Evolutionary conservation across 2,888 invertebrate genomes (phyloP), one percentile per base, ranked within the genome.

Genomic region (Ormyrus nitidulus): DNA sequence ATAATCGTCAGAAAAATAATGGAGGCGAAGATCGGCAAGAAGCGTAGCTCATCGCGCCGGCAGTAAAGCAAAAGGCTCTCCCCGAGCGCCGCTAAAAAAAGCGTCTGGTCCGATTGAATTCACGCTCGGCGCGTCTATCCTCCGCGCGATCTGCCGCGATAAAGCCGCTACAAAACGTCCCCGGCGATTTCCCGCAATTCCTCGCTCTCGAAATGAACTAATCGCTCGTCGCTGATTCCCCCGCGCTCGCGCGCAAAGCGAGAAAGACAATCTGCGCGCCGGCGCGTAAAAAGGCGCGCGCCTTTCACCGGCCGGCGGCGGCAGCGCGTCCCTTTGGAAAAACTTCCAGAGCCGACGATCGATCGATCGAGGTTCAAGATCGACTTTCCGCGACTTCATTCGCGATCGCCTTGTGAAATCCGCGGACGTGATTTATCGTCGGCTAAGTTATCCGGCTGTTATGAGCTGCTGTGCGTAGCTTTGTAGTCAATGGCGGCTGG

Each of bases 401-500:
- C 72, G 59, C 61, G 64, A 48, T 6, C 19, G 13, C 82, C 83
- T 83, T 85, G 83, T 79, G 84, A 82, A 85, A 84, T 76, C 78
- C 51, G 34, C 62, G 73, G 70, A 61, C 61, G 81, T 83, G 83
- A 83, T 84, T 84, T 83, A 84, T 82, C 75, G 76, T 68, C 46
- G 7, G 6, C 46, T 68, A 58, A 19, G 73, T 61, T 61, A 53
- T 73, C 53, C 54, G 34, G 3, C 78, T 71, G 61, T 78, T 72
- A 66, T 70, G 56, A 46, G 58, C 34, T 58, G 66, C 62, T 13
- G 19, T n/a, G 61, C 70, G 72, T 53, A 48, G 72, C 53, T 64
- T 65, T 66, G 72, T 76, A 80, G 76, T 59, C 65, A 66, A 79
- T 71, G 54, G 59, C 7, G 6, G 34, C n/a, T 70, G 76, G 62